Conservation (phyloP, 2,113 vertebrate species). For the Euleptes europaea region DNA sequence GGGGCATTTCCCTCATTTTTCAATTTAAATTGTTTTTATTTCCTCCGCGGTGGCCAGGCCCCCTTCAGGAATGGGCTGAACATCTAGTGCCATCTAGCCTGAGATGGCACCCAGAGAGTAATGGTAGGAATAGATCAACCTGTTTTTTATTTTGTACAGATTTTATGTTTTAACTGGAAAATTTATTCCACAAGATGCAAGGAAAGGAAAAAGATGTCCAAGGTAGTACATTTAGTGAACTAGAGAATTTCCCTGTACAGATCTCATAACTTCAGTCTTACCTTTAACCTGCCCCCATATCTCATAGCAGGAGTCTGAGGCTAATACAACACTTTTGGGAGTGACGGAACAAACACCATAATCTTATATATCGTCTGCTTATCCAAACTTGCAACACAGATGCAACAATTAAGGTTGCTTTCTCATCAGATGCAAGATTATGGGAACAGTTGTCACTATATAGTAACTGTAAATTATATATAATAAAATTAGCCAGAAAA, state of each 20-base stretch:
- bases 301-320: not conserved
- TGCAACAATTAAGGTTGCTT: not conserved
- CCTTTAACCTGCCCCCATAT: not conserved
- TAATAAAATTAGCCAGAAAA: conserved; percentile 18
- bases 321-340: not conserved
- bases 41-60: no score
- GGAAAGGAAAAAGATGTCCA: conserved; percentile 1
- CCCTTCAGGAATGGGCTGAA: no score
- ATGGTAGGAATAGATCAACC: no score
- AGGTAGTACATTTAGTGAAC: not conserved
- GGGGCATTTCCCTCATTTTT: no score
- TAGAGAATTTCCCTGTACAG: not conserved
- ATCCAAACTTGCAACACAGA: not conserved
- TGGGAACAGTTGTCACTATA: not conserved
- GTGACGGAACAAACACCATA: not conserved
- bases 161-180: conserved; percentile 7
- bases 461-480: not conserved
- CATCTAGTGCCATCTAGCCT: no score
- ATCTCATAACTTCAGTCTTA: not conserved
- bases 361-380: not conserved
- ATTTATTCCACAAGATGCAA: not conserved
- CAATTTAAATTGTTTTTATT: no score
- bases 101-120: not conserved
- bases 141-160: not conserved
- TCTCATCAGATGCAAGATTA: not conserved